Evolutionary conservation across 2,888 invertebrate genomes (phyloP).

Genomic region (Lepidonotus clava): DNA sequence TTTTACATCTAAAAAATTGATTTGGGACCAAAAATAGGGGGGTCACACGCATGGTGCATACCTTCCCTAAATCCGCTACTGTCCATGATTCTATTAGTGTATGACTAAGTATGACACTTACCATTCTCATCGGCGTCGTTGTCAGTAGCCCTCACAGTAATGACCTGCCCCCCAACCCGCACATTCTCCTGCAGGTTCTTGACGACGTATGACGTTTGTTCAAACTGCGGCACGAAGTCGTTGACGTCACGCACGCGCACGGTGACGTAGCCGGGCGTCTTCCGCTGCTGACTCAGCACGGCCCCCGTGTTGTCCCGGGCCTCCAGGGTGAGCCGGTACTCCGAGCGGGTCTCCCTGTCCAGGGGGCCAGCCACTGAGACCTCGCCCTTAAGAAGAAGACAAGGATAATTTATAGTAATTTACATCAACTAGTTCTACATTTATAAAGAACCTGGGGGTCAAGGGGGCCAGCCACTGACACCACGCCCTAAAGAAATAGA

Average conservation of each 20-base stretch:
- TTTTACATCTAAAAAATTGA: too few species aligned
- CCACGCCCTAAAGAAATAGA: too few species aligned
- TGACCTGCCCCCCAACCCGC: slow-evolving; percentile 81
- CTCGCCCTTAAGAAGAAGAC: slow-evolving; percentile 68
- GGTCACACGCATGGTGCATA: too few species aligned
- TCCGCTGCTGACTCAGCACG: slow-evolving; percentile 84
- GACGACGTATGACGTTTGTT: slow-evolving; percentile 83
- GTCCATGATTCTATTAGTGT: too few species aligned
- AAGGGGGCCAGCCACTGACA: neutral
- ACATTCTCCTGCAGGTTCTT: slow-evolving; percentile 68
- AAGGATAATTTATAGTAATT: too few species aligned
- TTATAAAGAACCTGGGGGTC: too few species aligned
- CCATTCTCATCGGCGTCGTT: slow-evolving; percentile 80
- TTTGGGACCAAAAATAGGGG: too few species aligned
- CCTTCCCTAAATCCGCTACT: too few species aligned
- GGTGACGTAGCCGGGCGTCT: slow-evolving; percentile 63
- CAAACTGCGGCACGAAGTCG: slow-evolving; percentile 93
- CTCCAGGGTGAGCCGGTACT: slow-evolving; percentile 86
- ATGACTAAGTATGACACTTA: too few species aligned
- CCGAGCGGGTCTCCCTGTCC: slow-evolving; percentile 88
- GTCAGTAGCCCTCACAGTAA: slow-evolving; percentile 87
- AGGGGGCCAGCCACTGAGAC: slow-evolving; percentile 82
- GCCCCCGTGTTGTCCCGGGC: slow-evolving; percentile 86
- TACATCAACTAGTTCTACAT: too few species aligned
- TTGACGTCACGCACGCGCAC: slow-evolving; percentile 93